These are phyloP conservation scores for Enteromius anoplus DNA, from an alignment of 2,797 vertebrate genomes.

Conservation along the genomic window DNA sequence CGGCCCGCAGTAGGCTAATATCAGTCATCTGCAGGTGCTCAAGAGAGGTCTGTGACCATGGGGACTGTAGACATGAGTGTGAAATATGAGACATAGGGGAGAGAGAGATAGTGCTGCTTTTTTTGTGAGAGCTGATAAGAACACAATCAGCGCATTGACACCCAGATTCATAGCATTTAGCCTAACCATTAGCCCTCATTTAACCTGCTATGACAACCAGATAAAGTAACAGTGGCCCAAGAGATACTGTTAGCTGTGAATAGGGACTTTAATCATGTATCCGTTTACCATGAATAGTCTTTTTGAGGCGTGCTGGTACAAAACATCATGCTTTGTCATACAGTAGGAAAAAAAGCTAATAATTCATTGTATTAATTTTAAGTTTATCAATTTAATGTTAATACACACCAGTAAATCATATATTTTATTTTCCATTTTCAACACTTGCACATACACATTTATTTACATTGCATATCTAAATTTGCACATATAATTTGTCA, in stretches of 20 bases:
- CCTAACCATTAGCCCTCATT: conserved; percentile 55
- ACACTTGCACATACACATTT: background rate
- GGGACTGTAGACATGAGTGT: conserved; percentile 32
- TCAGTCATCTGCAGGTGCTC: conserved; percentile 35
- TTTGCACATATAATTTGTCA: background rate
- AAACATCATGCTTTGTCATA: background rate
- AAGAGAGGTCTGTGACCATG: conserved; percentile 22
- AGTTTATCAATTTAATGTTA: background rate
- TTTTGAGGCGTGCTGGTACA: background rate
- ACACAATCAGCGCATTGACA: conserved; percentile 29
- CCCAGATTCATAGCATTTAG: conserved; percentile 50
- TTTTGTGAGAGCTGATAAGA: conserved; percentile 53
- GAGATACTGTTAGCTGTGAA: conserved; percentile 47
- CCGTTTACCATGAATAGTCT: conserved; percentile 25
- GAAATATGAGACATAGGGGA: conserved; percentile 60
- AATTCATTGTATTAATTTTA: background rate
- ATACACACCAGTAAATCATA: background rate
- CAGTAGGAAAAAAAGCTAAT: background rate
- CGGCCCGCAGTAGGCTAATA: conserved; percentile 27
- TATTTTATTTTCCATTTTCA: no score
- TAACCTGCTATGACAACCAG: conserved; percentile 47
- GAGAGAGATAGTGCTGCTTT: conserved; percentile 47
- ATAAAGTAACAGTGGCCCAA: conserved; percentile 52
- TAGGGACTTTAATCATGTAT: conserved; percentile 31
- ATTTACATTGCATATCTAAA: background rate